phyloP scores from a whole-genome alignment of 1,140 invertebrate species.

The Temnothorax curvispinosus region DNA sequence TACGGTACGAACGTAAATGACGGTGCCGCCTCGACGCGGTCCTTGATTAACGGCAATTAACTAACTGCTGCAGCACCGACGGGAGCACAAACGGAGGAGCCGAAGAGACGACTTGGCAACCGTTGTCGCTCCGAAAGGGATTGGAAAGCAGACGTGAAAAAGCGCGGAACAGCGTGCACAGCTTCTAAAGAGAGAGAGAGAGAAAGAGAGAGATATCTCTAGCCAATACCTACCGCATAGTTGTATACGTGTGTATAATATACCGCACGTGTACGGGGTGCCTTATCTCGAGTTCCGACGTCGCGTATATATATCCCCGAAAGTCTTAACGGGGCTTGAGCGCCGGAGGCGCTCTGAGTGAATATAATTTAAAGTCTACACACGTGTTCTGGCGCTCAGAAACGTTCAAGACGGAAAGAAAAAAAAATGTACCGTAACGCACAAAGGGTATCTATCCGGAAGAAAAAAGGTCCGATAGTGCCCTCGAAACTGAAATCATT shows the following conservation, averaged over 20 bases:
- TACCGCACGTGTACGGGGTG: slow-evolving; percentile 7
- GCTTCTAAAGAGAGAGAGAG: not conserved
- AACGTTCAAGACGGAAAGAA: not conserved
- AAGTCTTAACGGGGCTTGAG: slow-evolving; percentile 24
- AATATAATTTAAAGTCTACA: slow-evolving; percentile 51
- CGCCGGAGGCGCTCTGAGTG: not conserved
- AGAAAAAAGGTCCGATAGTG: not conserved
- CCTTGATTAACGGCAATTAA: slow-evolving; percentile 43
- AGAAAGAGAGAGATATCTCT: not conserved
- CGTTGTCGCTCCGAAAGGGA: not conserved
- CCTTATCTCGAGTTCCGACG: slow-evolving; percentile 31
- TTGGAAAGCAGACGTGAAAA: not conserved
- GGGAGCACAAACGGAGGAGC: not conserved
- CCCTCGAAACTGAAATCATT: not conserved
- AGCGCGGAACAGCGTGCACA: not conserved
- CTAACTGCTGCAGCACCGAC: not conserved
- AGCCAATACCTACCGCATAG: not conserved
- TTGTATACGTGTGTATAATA: slow-evolving; percentile 1
- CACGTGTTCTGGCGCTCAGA: not conserved
- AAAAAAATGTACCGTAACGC: not conserved
- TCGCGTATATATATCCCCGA: slow-evolving; percentile 24
- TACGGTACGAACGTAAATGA: slow-evolving; percentile 5
- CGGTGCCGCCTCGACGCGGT: not conserved
- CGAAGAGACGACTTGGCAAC: not conserved
- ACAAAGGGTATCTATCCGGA: not conserved